Evolutionary conservation across 2,888 invertebrate genomes (phyloP), one percentile per base, ranked within the genome.

Genomic region (Phaedon cochleariae): DNA sequence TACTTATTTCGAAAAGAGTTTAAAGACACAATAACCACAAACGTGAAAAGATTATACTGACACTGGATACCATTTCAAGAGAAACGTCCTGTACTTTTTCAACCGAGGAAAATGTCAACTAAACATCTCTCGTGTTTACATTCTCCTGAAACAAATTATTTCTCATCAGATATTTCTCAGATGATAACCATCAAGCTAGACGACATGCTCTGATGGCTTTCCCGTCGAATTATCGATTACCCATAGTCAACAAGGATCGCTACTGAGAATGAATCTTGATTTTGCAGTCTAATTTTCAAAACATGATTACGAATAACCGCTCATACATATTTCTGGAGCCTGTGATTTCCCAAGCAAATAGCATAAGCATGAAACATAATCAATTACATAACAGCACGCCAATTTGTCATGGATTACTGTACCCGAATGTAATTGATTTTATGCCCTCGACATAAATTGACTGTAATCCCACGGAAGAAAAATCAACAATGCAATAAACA

Each of bases 401-500:
- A 15, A 41, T 41, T 41, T 41, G 41, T 41, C 41, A 41, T 41
- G 41, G 41, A 41, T 10, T 10, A 12, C 41, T 3, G 15, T 41
- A 41, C 15, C 41, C 41, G 15, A 41, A 41, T 41, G 41, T 41
- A 41, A 41, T 41, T 41, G 41, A 41, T 41, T 41, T 2, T 15
- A 41, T 41, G 41, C 41, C 12, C 41, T 41, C 41, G 41, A 41
- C 41, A 10, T 17, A 20, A 21, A 15, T 17, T 41, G n/a, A 41
- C 15, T 21, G 17, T 22, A 41, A 57, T 57, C 29, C 10, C 18
- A 26, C 29, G 22, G 0, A 1, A 10, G 6, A 45, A 57, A 45
- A 57, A 45, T 57, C 46, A 20, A 45, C 17, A 29, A 21, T 37
- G 45, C 57, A 57, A 26, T 45, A 57, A 45, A 45, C 46, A 57